Evolutionary conservation across 2,797 vertebrate genomes (phyloP).

Genomic region (Phrynocephalus forsythii): DNA sequence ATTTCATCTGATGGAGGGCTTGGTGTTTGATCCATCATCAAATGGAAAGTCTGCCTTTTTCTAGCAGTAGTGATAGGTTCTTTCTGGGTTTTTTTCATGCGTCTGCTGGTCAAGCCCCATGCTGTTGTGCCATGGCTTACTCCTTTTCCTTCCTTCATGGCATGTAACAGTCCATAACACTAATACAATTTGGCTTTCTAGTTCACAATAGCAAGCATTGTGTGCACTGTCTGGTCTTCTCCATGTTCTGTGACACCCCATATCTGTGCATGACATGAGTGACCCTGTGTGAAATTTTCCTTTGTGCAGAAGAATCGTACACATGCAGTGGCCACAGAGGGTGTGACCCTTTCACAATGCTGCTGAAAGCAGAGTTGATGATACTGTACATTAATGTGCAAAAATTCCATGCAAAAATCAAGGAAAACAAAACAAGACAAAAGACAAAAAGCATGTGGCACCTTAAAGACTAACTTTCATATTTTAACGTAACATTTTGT

Average conservation of each 20-base stretch:
- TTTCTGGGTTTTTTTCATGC: background rate
- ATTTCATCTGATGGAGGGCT: slow-evolving; percentile 27
- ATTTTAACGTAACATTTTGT: too few relatives aligned
- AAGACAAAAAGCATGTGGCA: too few relatives aligned
- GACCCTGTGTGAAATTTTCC: background rate
- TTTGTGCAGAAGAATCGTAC: background rate
- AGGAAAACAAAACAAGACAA: too few relatives aligned
- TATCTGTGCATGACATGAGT: background rate
- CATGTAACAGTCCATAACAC: background rate
- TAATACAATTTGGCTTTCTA: background rate
- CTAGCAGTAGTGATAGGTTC: background rate
- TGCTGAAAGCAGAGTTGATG: background rate
- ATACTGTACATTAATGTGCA: background rate
- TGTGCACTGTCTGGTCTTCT: background rate
- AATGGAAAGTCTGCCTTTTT: slow-evolving; percentile 4
- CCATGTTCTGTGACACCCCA: background rate
- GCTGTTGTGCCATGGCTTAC: background rate
- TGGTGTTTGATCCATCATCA: background rate
- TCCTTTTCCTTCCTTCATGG: background rate
- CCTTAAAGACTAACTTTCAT: too few relatives aligned
- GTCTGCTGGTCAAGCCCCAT: background rate
- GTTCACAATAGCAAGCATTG: background rate
- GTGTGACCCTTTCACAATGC: background rate
- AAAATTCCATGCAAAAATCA: background rate
- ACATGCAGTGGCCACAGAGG: too few relatives aligned